Evolutionary conservation across 2,888 invertebrate genomes (phyloP).

Genomic region (Tipula vernalis): DNA sequence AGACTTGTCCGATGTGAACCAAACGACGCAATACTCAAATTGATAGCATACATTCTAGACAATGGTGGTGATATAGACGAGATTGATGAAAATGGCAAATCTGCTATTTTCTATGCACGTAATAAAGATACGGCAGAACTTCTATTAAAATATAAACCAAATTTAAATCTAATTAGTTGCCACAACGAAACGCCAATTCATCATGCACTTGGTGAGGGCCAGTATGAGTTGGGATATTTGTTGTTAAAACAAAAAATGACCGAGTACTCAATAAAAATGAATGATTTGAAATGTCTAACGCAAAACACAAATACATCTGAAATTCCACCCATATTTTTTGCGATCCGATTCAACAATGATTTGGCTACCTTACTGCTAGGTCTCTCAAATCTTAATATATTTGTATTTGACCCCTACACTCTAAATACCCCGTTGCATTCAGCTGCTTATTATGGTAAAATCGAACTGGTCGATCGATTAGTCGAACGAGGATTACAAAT

Average conservation of each 20-base stretch:
- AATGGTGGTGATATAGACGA: background rate
- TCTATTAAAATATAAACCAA: background rate
- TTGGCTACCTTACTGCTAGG: background rate
- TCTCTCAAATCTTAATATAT: background rate
- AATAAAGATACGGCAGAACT: background rate
- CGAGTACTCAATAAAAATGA: background rate
- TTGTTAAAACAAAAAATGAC: background rate
- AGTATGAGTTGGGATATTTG: background rate
- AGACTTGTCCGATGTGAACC: background rate
- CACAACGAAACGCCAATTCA: background rate
- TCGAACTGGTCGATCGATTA: background rate
- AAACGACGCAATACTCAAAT: background rate
- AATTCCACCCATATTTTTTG: background rate
- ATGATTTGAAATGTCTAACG: background rate
- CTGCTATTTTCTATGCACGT: background rate
- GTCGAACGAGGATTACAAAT: background rate
- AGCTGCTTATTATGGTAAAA: background rate
- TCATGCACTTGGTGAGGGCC: background rate
- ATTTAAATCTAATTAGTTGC: background rate
- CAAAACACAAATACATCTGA: background rate
- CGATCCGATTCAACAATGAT: background rate
- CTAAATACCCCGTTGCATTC: background rate
- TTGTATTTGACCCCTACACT: background rate
- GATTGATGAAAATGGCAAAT: background rate
- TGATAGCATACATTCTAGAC: background rate